These are phyloP conservation scores for Chelonus insularis DNA, from an alignment of 1,140 invertebrate species.

Conservation along the genomic window DNA sequence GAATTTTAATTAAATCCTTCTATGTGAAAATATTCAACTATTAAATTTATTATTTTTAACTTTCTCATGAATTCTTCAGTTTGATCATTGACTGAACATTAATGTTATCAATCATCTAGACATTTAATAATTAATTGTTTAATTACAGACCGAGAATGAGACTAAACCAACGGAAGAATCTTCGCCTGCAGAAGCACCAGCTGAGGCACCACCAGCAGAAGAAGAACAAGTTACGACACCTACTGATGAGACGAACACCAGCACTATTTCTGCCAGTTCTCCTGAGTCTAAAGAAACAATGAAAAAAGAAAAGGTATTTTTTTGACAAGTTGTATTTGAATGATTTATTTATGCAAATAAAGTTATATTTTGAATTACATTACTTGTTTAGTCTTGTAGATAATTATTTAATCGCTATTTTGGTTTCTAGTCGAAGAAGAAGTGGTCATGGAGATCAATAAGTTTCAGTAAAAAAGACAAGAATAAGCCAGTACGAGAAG, in stretches of 20 bases:
- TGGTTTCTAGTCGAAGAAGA: slow-evolving; percentile 71
- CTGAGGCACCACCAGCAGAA: slow-evolving; percentile 57
- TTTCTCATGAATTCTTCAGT: no score
- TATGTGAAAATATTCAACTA: no score
- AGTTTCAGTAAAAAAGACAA: slow-evolving; percentile 85
- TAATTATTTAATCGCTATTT: slow-evolving; percentile 26
- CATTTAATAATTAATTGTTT: slow-evolving; percentile 2
- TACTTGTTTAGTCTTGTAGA: background rate
- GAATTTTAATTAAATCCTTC: no score
- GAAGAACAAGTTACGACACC: slow-evolving; percentile 57
- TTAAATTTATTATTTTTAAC: no score
- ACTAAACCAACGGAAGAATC: slow-evolving; percentile 51
- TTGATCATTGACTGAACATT: no score
- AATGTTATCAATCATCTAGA: background rate
- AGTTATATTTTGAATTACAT: background rate
- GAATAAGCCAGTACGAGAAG: slow-evolving; percentile 69
- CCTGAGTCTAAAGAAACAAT: slow-evolving; percentile 73
- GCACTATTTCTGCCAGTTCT: slow-evolving; percentile 63
- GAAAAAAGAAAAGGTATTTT: slow-evolving; percentile 74
- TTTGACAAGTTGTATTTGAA: slow-evolving; percentile 1
- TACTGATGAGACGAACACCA: slow-evolving; percentile 48
- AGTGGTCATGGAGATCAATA: slow-evolving; percentile 83
- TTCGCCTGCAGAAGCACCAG: slow-evolving; percentile 49
- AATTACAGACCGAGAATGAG: slow-evolving; percentile 45
- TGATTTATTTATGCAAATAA: background rate